Percentiles rank a stretch among this genome's conserved stretches.
Evolutionary conservation across 2,888 invertebrate species (phyloP).

Genomic region (Campopleginae sp.): DNA sequence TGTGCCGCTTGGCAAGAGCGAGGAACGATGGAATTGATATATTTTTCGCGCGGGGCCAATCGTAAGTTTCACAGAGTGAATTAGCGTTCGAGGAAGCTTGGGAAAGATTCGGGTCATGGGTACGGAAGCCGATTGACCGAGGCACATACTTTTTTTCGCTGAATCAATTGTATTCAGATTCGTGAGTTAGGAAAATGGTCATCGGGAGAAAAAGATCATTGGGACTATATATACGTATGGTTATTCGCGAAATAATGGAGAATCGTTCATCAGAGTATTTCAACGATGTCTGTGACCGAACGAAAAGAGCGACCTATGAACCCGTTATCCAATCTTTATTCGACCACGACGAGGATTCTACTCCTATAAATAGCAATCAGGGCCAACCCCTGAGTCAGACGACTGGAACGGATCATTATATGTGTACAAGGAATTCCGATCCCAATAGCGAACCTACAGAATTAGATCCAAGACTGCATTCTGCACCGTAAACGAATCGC

Average conservation of each 20-base stretch:
- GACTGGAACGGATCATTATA: neutral
- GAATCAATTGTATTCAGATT: slow-evolving; percentile 29
- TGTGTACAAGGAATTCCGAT: neutral
- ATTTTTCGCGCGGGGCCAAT: slow-evolving; percentile 46
- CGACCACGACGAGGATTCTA: neutral
- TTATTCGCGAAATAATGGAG: neutral
- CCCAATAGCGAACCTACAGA: neutral
- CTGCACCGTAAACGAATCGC: neutral
- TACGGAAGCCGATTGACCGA: slow-evolving; percentile 29
- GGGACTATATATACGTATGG: neutral
- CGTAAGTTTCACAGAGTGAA: slow-evolving; percentile 23
- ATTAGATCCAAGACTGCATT: neutral
- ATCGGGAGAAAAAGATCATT: slow-evolving; percentile 6
- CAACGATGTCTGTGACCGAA: neutral
- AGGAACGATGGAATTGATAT: slow-evolving; percentile 22
- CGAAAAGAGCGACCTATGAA: neutral
- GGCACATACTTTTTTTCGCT: neutral
- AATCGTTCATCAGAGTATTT: slow-evolving; percentile 18
- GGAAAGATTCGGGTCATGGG: slow-evolving; percentile 42
- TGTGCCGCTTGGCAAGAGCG: neutral
- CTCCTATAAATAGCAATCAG: slow-evolving; percentile 28
- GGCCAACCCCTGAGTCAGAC: neutral
- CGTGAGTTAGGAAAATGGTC: slow-evolving; percentile 1
- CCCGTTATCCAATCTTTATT: neutral
- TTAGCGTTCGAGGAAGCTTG: neutral